These are phyloP conservation scores for Ptychobarbus kaznakovi DNA, from an alignment of 2,797 vertebrate species.

Conservation along the genomic window DNA sequence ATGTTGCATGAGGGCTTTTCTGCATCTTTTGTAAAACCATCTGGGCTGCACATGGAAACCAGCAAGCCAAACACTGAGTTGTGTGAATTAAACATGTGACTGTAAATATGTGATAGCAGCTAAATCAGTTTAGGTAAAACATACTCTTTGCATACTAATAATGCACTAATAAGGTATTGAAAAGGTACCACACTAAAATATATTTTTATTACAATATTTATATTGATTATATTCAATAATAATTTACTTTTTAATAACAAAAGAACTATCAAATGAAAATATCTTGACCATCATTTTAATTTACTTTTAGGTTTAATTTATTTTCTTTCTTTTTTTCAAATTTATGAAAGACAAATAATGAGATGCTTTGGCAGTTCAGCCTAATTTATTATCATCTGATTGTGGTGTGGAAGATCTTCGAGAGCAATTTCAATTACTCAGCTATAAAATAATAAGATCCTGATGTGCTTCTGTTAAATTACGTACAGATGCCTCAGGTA, in stretches of 20 bases:
- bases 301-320: not conserved
- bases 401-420: not conserved
- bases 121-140: not conserved
- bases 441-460: not conserved
- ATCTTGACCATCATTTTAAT: not conserved
- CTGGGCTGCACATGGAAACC: conserved; percentile 1
- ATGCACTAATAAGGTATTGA: not conserved
- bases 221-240: no score
- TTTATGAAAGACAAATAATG: not conserved
- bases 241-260: no score
- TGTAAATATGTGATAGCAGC: not conserved
- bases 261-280: not conserved
- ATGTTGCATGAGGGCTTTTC: conserved; percentile 33
- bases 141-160: not conserved
- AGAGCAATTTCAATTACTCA: no score
- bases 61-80: conserved; percentile 22
- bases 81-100: not conserved
- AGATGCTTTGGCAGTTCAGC: not conserved
- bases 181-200: not conserved
- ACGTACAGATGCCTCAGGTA: not conserved
- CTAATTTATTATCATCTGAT: not conserved
- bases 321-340: not conserved
- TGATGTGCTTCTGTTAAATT: not conserved
- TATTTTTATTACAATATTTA: not conserved
- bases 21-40: conserved; percentile 32